Conservation (phyloP, 2,797 vertebrate species). For the Anas flavirostris region DNA sequence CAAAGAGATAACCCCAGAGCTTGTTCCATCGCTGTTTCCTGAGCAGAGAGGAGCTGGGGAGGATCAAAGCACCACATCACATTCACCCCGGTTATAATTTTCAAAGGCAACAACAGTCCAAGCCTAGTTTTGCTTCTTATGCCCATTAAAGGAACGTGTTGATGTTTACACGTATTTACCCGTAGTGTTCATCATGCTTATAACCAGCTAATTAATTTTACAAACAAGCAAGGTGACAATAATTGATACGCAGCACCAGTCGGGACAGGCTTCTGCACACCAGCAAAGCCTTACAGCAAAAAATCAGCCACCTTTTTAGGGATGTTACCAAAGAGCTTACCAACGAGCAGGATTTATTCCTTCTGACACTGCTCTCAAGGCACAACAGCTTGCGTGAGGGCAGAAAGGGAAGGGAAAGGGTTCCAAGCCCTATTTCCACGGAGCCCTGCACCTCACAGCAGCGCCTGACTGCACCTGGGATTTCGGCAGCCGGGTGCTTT, state of each 20-base stretch:
- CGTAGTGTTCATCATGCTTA: neutral
- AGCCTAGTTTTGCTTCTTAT: neutral
- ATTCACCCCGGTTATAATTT: neutral
- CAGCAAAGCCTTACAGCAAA: neutral
- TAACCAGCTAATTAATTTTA: neutral
- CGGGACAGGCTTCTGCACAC: neutral
- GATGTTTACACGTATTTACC: neutral
- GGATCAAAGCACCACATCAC: neutral
- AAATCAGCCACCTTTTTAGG: neutral
- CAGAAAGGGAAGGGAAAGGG: neutral
- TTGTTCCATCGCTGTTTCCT: neutral
- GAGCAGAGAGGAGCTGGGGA: neutral
- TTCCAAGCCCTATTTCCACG: neutral
- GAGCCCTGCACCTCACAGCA: neutral
- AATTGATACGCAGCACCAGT: rapidly evolving
- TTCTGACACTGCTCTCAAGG: neutral
- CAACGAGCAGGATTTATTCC: neutral
- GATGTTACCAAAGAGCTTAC: neutral
- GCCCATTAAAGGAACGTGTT: neutral
- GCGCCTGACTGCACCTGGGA: rapidly evolving
- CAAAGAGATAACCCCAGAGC: neutral
- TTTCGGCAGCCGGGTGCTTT: neutral
- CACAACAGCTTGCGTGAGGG: neutral
- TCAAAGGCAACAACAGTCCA: neutral
- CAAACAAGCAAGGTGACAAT: neutral